Evolutionary conservation across 2,797 vertebrate genomes (phyloP), one percentile per base, ranked within the genome.

Genomic region (Adrianichthys oophorus): DNA sequence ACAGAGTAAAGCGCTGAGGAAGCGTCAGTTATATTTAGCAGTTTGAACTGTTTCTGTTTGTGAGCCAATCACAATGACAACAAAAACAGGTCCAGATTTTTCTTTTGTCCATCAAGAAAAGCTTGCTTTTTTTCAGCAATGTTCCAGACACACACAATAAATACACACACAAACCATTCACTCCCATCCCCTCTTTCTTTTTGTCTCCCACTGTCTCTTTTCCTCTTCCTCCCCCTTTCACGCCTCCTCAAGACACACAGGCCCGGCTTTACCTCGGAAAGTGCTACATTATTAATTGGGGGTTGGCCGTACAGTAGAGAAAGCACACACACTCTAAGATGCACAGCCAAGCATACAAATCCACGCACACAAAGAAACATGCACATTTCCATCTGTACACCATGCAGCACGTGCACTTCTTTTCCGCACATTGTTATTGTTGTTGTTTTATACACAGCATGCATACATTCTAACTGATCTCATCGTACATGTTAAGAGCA

Each of bases 231-330:
- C 16, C 57, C 59, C 59, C 49, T 65, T 53, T 51, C 52, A 52
- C 14, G 5, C 60, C 52, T 68, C 62, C 60, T 56, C 57, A 60
- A 82, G 70, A 85, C 76, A 77, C 68, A 70, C 68, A 74, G 53
- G 70, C 70, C 70, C 71, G 19, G 57, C 79, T 80, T 85, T 84
- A 86, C 85, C 85, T 82, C 80, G 80, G 78, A 80, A 87, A 85
- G 72, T 84, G 65, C 56, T 86, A 84, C 85, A 89, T 90, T 90
- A 89, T 88, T 88, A 85, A 89, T 85, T 78, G 75, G 29, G 19
- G 10, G 76, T 68, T 84, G 76, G 87, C 86, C 72, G 62, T 78
- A 84, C 68, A 77, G 64, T 48, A 45, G 58, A 60, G 55, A 71
- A 82, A 78, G 78, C 65, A 68, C 65, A 65, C 63, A 42, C 46